Base-by-base conservation (phyloP, 1,140 invertebrate species). In the Drosophila hydei region DNA sequence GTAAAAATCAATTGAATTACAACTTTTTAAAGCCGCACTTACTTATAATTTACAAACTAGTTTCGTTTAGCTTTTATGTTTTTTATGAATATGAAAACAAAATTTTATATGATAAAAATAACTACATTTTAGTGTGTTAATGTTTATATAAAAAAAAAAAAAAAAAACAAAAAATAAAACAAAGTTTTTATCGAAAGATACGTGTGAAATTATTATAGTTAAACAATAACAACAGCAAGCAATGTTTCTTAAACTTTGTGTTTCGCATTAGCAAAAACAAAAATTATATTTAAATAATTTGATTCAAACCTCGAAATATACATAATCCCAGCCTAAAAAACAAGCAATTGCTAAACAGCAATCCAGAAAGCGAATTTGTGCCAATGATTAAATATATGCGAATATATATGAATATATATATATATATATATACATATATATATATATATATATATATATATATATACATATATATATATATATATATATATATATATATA, bases 71-170 rank as follows among this genome's bases (percentile, higher is more conserved):
- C 56, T 64, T 38, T 73, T 88, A 87, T 70, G 69, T 87, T 81
- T 63, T 45, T 50, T 68, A 75, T 75, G 69, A 52, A 78, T 88
- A 88, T 78, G 75, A 65, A 75, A 79, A 87, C 74, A 59, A 76
- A 77, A 85, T 79, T 87, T 77, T 85, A 80, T 87, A 85, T 77
- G 55, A 77, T 72, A 80, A 61, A 85, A 75, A 61, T 42, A 63
- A 73, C 45, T 80, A 74, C 60, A 77, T 67, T 81, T 85, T 87
- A 87, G 77, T 23, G 74, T 87, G 80, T 85, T 85, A 85, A 84
- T 85, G 80, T 84, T 85, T 62, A 81, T 65, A 64, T 61, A 65
- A 58, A 38, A n/a, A 38, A 12, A 38, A 14, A 40, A 87, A 84
- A 73, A 63, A 77, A 87, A 84, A 84, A 14, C n/a, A 42, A 42